Conservation (phyloP, 2,797 vertebrate genomes). For the Carduelis carduelis region DNA sequence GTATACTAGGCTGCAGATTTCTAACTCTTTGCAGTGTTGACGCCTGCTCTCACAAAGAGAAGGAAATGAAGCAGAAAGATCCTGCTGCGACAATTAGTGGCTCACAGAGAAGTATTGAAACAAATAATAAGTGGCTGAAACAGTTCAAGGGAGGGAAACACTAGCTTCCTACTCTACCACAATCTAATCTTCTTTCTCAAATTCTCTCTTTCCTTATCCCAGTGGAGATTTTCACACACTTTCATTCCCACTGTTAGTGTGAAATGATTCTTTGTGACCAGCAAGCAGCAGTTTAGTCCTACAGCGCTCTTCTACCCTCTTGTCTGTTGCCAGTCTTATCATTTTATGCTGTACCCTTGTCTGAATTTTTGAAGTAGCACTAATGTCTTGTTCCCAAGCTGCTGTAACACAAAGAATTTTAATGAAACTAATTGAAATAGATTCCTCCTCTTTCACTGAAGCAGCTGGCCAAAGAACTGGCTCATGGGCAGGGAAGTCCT, state of each 20-base stretch:
- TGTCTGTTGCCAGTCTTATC: neutral
- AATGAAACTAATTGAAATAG: slow-evolving; percentile 13
- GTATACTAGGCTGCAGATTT: slow-evolving; percentile 28
- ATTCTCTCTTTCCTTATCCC: slow-evolving; percentile 5
- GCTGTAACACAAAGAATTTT: slow-evolving; percentile 16
- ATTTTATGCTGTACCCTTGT: neutral
- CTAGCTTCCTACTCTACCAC: slow-evolving; percentile 23
- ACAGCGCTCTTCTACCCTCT: neutral
- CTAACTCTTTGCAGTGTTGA: slow-evolving; percentile 57
- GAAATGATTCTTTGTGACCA: neutral
- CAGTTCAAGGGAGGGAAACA: slow-evolving; percentile 37
- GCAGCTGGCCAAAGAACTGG: neutral
- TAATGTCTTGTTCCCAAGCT: slow-evolving; percentile 4
- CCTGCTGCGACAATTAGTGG: slow-evolving; percentile 54
- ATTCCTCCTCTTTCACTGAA: neutral
- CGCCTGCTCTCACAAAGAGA: slow-evolving; percentile 47
- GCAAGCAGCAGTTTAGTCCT: neutral
- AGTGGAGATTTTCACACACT: neutral
- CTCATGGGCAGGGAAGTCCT: neutral
- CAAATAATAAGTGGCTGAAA: slow-evolving; percentile 49
- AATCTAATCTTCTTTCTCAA: slow-evolving; percentile 38
- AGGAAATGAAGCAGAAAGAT: slow-evolving; percentile 64
- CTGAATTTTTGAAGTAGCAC: slow-evolving; percentile 29
- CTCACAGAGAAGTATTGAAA: slow-evolving; percentile 54
- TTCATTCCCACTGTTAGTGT: neutral